Conservation (phyloP, 2,888 invertebrate genomes). For the Diarsia mendica region DNA sequence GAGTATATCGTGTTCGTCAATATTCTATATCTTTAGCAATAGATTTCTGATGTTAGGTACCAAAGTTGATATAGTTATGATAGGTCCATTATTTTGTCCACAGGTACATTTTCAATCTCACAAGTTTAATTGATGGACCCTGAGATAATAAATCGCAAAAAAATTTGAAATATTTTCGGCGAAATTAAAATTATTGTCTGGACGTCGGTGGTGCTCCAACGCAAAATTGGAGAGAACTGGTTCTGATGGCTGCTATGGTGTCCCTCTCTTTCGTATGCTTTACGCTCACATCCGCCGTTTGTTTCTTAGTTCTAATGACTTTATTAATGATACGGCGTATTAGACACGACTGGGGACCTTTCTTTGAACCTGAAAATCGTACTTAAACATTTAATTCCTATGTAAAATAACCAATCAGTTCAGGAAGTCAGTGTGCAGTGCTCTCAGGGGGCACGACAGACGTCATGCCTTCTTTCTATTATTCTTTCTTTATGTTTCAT, state of each 20-base stretch:
- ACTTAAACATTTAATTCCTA: neutral
- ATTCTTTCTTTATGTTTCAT: neutral
- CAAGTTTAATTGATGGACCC: conserved; percentile 16
- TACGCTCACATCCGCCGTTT: conserved; percentile 27
- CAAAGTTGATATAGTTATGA: no score
- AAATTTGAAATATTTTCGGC: neutral
- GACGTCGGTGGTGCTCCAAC: neutral
- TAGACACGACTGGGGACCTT: conserved; percentile 1
- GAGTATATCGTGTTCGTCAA: neutral
- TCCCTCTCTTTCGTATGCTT: conserved; percentile 45
- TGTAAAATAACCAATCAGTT: neutral
- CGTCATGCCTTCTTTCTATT: neutral
- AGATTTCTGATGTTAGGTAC: conserved; percentile 5
- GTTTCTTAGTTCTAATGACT: conserved; percentile 32
- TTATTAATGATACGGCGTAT: conserved; percentile 26
- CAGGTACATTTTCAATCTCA: conserved; percentile 41
- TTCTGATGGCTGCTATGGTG: conserved; percentile 24
- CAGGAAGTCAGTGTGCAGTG: neutral
- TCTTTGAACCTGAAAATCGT: conserved; percentile 6
- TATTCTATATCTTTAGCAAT: conserved; percentile 6
- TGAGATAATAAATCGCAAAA: conserved; percentile 13
- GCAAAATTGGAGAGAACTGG: neutral
- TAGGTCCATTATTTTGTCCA: conserved; percentile 25
- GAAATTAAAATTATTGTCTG: neutral
- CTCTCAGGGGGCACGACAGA: neutral